A percentile compares a stretch with the other conserved stretches of the same genome.
Evolutionary conservation across 2,888 invertebrate species (phyloP).

Genomic region (Polymixis flavicincta): DNA sequence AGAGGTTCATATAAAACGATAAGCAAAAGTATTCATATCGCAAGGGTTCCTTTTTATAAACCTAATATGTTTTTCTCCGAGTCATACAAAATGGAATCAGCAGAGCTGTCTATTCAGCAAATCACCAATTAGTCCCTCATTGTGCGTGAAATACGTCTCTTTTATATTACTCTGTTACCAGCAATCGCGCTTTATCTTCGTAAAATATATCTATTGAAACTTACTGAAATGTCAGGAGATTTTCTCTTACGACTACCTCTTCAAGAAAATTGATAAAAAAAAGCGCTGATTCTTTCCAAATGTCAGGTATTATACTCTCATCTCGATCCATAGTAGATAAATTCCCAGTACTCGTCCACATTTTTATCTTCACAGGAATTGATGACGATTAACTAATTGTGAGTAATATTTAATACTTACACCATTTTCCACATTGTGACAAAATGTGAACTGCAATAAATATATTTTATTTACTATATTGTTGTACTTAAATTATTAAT

Average conservation of each 20-base stretch:
- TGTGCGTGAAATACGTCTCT: constrained; percentile 50
- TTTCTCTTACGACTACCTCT: constrained; percentile 46
- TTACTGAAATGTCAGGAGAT: constrained; percentile 33
- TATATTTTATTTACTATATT: constrained; percentile 41
- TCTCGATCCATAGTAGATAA: constrained; percentile 27
- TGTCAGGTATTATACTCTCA: constrained; percentile 28
- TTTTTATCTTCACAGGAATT: constrained; percentile 89
- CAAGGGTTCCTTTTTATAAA: constrained; percentile 32
- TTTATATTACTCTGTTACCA: constrained; percentile 62
- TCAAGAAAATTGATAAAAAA: constrained; percentile 44
- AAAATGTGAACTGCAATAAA: constrained; percentile 82
- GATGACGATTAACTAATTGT: constrained; percentile 82
- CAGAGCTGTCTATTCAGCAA: constrained; percentile 50
- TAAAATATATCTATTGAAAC: constrained; percentile 35
- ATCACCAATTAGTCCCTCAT: constrained; percentile 50
- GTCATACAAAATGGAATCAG: constrained; percentile 25
- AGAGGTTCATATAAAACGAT: constrained; percentile 19
- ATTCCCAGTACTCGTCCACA: constrained; percentile 82
- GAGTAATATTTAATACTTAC: constrained; percentile 79
- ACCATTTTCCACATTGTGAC: constrained; percentile 88
- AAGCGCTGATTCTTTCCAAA: constrained; percentile 34
- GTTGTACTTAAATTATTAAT: constrained; percentile 25
- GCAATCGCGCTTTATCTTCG: constrained; percentile 29
- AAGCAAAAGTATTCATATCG: constrained; percentile 20
- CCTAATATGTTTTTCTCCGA: constrained; percentile 15